phyloP scores from a whole-genome alignment of 2,797 vertebrate genomes.

The Muraenolepis orangiensis region DNA sequence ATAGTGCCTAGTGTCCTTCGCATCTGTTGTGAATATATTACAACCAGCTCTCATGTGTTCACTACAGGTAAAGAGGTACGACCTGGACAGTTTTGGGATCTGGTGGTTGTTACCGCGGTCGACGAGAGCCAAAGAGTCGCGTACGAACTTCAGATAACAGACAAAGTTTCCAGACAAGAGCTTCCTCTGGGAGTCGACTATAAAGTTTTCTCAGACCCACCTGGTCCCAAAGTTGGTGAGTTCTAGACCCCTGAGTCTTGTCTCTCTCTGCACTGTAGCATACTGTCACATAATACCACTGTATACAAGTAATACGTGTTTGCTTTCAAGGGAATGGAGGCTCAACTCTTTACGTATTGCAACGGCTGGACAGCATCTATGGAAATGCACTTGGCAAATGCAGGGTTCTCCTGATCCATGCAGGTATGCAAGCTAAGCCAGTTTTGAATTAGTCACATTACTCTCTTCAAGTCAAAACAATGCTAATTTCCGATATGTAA shows the following conservation, averaged over 20 bases:
- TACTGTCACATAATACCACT: background rate
- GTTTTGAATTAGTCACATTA: background rate
- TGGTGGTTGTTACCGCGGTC: constrained; percentile 82
- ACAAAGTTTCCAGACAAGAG: constrained; percentile 76
- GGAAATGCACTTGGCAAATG: constrained; percentile 74
- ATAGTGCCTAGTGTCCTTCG: too few species aligned
- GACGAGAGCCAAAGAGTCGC: constrained; percentile 79
- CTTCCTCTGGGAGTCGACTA: constrained; percentile 81
- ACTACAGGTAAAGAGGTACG: constrained; percentile 67
- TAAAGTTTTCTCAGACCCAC: constrained; percentile 82
- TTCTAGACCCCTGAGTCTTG: too few species aligned
- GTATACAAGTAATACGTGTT: background rate
- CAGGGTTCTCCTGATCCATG: constrained; percentile 87
- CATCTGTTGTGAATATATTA: background rate
- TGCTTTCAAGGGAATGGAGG: constrained; percentile 86
- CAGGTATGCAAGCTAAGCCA: constrained; percentile 71
- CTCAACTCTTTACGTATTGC: constrained; percentile 84
- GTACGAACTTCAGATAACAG: constrained; percentile 79
- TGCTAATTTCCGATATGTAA: background rate
- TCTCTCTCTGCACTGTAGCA: too few species aligned
- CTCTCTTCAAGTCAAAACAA: background rate
- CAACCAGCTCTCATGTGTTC: background rate
- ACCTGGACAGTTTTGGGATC: constrained; percentile 83
- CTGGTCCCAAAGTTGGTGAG: constrained; percentile 84
- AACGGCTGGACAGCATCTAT: constrained; percentile 75